Evolutionary conservation across 2,888 invertebrate genomes (phyloP), one percentile per base, ranked within the genome.

Genomic region (Anagyrus pseudococci): DNA sequence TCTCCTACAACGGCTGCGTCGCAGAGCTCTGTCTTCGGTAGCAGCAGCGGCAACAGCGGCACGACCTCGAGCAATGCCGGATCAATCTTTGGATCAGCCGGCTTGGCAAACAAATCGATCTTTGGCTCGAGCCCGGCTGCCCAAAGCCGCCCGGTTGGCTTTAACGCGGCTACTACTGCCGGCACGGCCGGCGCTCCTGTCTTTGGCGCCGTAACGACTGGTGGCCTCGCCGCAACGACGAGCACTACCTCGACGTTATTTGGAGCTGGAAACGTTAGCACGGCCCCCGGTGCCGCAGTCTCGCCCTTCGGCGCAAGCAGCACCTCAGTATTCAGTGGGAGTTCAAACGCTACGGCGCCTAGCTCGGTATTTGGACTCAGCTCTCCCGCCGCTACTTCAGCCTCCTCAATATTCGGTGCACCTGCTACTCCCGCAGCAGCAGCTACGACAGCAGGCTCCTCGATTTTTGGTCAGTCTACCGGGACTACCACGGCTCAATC

Each of bases 361-460:
- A 6, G 8, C 13, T 67, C 68, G 6, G 44, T 70, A 6, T 73
- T 73, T 25, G 71, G 70, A 10, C 56, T 53, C 20, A 43, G 60
- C n/a, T n/a, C n/a, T n/a, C n/a, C n/a, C 1, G 41, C 63, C 0
- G 58, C 67, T 15, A 26, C 70, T 8, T 20, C 59, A 2, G 53
- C 64, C 3, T 37, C 63, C 1, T 67, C 72, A 15, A 64, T 71
- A 19, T 73, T 73, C 43, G 71, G 72, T 8, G 70, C 69, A 19
- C 58, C 64, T 25, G 43, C 62, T 4, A 29, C 57, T 4, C n/a
- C 55, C 7, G 4, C 66, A 4, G 37, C 50, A 8, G 23, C 57
- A 4, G 23, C 37, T 4, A 29, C 54, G 15, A 22, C 46, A 3
- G 33, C 43, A 4, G 41, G 53, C 15, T 40, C 58, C 1, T 46